These are phyloP conservation scores for Merluccius polli DNA, from an alignment of 2,797 vertebrate genomes.

Conservation along the genomic window DNA sequence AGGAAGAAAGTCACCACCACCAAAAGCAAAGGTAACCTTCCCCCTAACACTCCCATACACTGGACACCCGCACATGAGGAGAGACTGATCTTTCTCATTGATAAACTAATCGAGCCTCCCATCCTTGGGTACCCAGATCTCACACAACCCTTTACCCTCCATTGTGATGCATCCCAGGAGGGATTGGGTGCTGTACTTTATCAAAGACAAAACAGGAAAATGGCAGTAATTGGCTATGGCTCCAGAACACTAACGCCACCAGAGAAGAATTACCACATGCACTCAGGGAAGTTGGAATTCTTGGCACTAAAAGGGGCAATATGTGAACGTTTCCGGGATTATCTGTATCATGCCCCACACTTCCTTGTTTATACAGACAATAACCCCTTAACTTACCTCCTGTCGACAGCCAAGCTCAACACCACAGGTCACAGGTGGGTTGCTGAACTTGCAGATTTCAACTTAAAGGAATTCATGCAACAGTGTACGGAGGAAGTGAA, in stretches of 20 bases:
- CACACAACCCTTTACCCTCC: too few species aligned
- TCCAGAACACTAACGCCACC: not conserved
- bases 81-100: too few species aligned
- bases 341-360: not conserved
- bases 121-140: too few species aligned
- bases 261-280: slow-evolving; percentile 3
- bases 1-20: not conserved
- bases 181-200: too few species aligned
- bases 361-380: too few species aligned
- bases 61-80: not conserved
- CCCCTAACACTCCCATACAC: not conserved
- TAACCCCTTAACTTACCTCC: too few species aligned
- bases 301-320: not conserved
- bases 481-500: slow-evolving; percentile 3
- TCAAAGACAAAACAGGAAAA: not conserved
- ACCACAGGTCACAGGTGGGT: too few species aligned
- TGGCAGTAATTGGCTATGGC: not conserved
- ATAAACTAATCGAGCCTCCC: not conserved
- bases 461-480: not conserved
- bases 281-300: slow-evolving; percentile 1
- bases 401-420: too few species aligned
- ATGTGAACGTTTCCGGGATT: not conserved
- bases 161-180: too few species aligned
- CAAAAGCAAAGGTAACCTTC: not conserved
- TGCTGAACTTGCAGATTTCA: not conserved